phyloP scores from a whole-genome alignment of 2,797 vertebrate species.

The Microctenopoma lineatum region DNA sequence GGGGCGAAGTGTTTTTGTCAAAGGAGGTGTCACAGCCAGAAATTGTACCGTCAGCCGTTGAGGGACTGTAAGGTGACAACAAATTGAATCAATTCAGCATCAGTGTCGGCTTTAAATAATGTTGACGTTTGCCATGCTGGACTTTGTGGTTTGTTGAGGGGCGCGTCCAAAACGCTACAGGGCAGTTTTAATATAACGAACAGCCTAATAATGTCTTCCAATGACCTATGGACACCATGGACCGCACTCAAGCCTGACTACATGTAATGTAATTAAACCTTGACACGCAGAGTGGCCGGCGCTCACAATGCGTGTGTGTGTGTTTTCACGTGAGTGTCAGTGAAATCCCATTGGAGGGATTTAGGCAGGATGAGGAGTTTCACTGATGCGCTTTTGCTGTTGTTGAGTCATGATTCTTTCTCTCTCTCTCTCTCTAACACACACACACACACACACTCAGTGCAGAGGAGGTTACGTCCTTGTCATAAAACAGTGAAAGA shows the following conservation, averaged over 20 bases:
- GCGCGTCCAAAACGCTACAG: neutral
- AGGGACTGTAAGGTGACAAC: conserved; percentile 2
- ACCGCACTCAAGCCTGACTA: conserved; percentile 16
- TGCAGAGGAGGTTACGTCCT: conserved; percentile 64
- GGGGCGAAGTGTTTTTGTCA: conserved; percentile 23
- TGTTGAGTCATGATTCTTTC: conserved; percentile 50
- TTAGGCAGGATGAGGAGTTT: conserved; percentile 57
- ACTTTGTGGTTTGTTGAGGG: conserved; percentile 29
- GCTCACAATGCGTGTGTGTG: conserved; percentile 10
- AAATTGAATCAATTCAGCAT: conserved; percentile 28
- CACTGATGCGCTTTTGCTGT: conserved; percentile 40
- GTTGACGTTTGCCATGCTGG: conserved; percentile 31
- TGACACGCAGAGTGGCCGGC: conserved; percentile 16
- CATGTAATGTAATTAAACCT: conserved; percentile 41
- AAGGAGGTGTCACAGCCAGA: neutral
- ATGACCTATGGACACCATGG: neutral
- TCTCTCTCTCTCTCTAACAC: conserved; percentile 11
- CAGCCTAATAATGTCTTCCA: neutral
- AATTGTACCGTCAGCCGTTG: neutral
- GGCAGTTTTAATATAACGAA: neutral
- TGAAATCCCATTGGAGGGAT: conserved; percentile 56
- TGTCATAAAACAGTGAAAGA: conserved; percentile 63
- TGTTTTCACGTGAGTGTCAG: conserved; percentile 9
- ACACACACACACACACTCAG: conserved; percentile 30
- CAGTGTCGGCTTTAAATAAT: conserved; percentile 44